Percentiles rank a stretch among this genome's conserved stretches.
Conservation (phyloP, 2,797 vertebrate genomes). For the Streptopelia turtur region DNA sequence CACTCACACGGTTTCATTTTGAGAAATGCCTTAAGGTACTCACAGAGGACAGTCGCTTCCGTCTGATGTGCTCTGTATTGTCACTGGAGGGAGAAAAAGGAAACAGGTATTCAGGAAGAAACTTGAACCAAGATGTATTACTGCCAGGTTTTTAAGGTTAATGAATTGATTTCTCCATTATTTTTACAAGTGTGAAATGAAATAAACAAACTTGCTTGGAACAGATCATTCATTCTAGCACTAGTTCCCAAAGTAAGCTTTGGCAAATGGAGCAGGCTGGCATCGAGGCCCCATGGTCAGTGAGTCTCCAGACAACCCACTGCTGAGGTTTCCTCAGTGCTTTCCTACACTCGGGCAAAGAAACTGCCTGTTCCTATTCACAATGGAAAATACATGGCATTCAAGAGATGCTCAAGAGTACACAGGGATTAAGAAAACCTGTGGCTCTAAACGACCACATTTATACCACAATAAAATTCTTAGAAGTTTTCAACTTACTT, state of each 20-base stretch:
- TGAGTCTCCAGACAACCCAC: neutral
- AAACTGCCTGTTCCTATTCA: neutral
- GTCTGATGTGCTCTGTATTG: conserved; percentile 59
- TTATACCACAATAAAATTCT: neutral
- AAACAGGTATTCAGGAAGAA: neutral
- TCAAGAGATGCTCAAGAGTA: neutral
- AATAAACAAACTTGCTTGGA: neutral
- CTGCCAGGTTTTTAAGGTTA: fast-evolving
- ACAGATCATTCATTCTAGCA: neutral
- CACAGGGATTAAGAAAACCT: neutral
- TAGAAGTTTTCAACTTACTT: conserved; percentile 71
- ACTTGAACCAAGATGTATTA: neutral
- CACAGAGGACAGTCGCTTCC: conserved; percentile 80
- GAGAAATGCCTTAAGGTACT: conserved; percentile 48
- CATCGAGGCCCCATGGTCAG: fast-evolving
- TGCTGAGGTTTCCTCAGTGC: neutral
- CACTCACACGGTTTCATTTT: fast-evolving
- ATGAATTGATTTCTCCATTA: neutral
- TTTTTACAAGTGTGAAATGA: neutral
- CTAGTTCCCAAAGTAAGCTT: neutral
- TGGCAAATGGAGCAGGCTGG: neutral
- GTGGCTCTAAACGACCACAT: neutral
- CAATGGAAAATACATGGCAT: neutral
- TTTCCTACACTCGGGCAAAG: neutral
- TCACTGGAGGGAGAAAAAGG: conserved; percentile 64